Conservation (phyloP, 2,888 invertebrate genomes). For the Drosophila affinis region DNA sequence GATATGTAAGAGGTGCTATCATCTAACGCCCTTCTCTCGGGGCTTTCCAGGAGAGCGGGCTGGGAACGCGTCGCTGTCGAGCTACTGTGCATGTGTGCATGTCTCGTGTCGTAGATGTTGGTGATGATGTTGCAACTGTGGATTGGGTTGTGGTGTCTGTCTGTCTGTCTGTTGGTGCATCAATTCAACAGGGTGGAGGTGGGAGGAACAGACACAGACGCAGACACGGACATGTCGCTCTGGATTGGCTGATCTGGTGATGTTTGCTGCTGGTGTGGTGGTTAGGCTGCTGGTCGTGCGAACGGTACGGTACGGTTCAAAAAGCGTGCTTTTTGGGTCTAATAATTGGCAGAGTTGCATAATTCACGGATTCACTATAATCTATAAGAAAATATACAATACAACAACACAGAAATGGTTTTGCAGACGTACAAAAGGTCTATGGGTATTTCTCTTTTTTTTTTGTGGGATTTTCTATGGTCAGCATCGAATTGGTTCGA, state of each 20-base stretch:
- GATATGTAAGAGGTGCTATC: background rate
- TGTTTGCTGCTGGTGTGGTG: slow-evolving; percentile 19
- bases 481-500: background rate
- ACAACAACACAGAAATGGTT: slow-evolving; percentile 70
- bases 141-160: slow-evolving; percentile 34
- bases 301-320: slow-evolving; percentile 12
- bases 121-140: slow-evolving; percentile 38
- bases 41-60: background rate
- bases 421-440: slow-evolving; percentile 62
- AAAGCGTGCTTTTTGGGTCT: slow-evolving; percentile 68
- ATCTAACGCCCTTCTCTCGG: background rate
- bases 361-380: slow-evolving; percentile 78
- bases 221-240: slow-evolving; percentile 2
- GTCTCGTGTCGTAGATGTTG: slow-evolving; percentile 27
- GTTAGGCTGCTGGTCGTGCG: slow-evolving; percentile 11
- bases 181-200: slow-evolving; percentile 28
- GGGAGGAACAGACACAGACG: background rate
- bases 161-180: slow-evolving; percentile 47
- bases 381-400: slow-evolving; percentile 74
- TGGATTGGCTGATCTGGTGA: slow-evolving; percentile 16
- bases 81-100: slow-evolving; percentile 60
- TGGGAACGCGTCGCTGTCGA: slow-evolving; percentile 47
- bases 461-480: slow-evolving; percentile 17
- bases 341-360: slow-evolving; percentile 78
- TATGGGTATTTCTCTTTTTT: slow-evolving; percentile 30